Conservation (phyloP, 2,113 vertebrate genomes). For the Bubalus kerabau region DNA sequence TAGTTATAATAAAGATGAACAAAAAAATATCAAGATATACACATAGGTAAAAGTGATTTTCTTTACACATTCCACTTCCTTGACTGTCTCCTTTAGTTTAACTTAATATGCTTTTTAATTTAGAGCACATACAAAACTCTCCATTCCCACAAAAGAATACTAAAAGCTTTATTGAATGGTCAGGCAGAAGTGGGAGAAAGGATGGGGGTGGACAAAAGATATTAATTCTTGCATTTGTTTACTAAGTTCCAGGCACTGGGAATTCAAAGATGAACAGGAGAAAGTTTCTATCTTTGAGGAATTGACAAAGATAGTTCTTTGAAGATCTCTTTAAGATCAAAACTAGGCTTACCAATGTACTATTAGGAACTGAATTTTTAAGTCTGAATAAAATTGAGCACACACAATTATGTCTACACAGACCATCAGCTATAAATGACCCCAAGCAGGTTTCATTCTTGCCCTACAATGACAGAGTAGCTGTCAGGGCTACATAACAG, state of each 20-base stretch:
- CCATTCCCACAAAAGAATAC: not conserved
- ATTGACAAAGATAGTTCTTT: not conserved
- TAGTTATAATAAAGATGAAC: not conserved
- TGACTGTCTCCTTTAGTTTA: slow-evolving; percentile 3
- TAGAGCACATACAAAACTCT: slow-evolving; percentile 3
- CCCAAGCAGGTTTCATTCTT: not conserved
- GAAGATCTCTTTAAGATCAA: not conserved
- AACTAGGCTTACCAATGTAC: not conserved
- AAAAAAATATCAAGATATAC: not conserved
- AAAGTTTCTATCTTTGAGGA: not conserved
- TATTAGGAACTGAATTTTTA: not conserved
- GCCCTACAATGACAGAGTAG: not conserved
- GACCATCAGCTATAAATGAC: not conserved
- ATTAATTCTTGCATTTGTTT: not conserved
- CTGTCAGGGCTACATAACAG: not conserved
- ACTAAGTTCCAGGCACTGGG: not conserved
- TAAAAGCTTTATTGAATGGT: not conserved
- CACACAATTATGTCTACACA: not conserved
- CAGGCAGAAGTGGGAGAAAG: not conserved
- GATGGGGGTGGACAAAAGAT: not conserved
- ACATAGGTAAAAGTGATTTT: slow-evolving; percentile 7
- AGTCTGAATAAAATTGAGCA: not conserved
- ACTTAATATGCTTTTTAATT: slow-evolving; percentile 35
- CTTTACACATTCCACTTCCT: not conserved
- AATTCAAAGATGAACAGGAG: slow-evolving; percentile 2